Percentiles rank a stretch among this genome's conserved stretches.
phyloP scores from a whole-genome alignment of 2,888 invertebrate species.

The Archaeoteleia sp. region DNA sequence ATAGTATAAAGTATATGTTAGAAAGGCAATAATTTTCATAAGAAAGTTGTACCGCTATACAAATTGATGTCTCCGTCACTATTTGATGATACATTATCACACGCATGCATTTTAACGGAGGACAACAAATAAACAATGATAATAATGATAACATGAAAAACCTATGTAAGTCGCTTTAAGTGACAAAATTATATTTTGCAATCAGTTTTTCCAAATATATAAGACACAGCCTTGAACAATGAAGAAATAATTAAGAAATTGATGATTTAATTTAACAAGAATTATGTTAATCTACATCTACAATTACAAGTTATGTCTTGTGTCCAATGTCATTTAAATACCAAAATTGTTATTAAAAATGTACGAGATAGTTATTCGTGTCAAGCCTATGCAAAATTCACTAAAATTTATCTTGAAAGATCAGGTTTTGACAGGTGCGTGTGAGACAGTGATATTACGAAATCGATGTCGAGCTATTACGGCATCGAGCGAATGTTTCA shows the following conservation, averaged over 20 bases:
- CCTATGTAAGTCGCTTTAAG: too few species aligned
- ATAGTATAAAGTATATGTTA: constrained; percentile 26
- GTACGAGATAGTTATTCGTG: constrained; percentile 24
- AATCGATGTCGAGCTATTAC: constrained; percentile 36
- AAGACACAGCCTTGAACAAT: too few species aligned
- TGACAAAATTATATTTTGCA: too few species aligned
- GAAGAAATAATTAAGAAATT: too few species aligned
- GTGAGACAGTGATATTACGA: constrained; percentile 26
- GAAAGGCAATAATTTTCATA: constrained; percentile 23
- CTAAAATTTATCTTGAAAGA: constrained; percentile 37
- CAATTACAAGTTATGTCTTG: too few species aligned
- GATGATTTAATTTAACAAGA: too few species aligned
- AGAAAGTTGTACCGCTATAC: constrained; percentile 33
- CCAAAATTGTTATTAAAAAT: too few species aligned
- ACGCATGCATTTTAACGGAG: neutral
- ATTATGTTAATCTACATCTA: too few species aligned
- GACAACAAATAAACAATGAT: constrained; percentile 15
- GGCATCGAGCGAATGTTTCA: constrained; percentile 27
- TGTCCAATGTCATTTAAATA: too few species aligned
- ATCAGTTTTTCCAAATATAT: too few species aligned
- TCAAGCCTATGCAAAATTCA: constrained; percentile 22
- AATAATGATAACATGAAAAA: constrained; percentile 3
- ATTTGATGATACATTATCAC: constrained; percentile 34
- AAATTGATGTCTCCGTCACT: constrained; percentile 22
- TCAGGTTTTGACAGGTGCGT: constrained; percentile 43